Evolutionary conservation across 2,797 vertebrate species (phyloP), one percentile per base, ranked within the genome.

Genomic region (Diceros bicornis): DNA sequence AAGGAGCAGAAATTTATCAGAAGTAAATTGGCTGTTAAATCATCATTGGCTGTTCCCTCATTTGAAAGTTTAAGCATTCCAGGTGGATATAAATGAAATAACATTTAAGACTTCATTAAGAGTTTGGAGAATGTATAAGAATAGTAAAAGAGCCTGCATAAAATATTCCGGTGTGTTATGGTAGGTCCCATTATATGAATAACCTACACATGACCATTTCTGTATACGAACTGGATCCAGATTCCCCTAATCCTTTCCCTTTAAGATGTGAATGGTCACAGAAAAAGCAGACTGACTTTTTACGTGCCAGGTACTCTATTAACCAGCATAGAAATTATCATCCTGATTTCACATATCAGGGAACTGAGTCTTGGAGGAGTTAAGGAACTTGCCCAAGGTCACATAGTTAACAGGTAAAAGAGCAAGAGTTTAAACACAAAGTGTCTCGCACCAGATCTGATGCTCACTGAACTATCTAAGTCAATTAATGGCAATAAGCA

Each of bases 11-110:
- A 95, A 97, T 94, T 90, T 97, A 96, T 97, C 89, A 97, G 94
- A 97, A 87, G 75, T 75, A 98, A 95, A 96, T 95, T 95, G 68
- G 57, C 94, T 97, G 84, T 97, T 97, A 97, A 97, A 96, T 97
- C 68, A 94, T 95, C 94, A 94, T 82, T 84, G 94, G 57, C 59
- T 93, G 14, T 89, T 92, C 93, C 83, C 85, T 79, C 83, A 85
- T 92, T 96, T 96, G 86, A 97, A 97, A 96, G 82, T 85, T 94
- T 90, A 97, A 97, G 89, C 86, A 93, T 97, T 97, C 44, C 85
- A 96, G 84, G 55, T 95, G 20, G 50, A 71, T 90, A 95, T 69
- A 96, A 96, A 90, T 95, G 89, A 95, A 98, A 96, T 96, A 98
- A 95, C 62, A 96, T 96, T 94, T 89, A 94, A 96, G 52, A 84